Evolutionary conservation across 2,113 vertebrate species (phyloP).

Genomic region (Sterrhoptilus dennistouni): DNA sequence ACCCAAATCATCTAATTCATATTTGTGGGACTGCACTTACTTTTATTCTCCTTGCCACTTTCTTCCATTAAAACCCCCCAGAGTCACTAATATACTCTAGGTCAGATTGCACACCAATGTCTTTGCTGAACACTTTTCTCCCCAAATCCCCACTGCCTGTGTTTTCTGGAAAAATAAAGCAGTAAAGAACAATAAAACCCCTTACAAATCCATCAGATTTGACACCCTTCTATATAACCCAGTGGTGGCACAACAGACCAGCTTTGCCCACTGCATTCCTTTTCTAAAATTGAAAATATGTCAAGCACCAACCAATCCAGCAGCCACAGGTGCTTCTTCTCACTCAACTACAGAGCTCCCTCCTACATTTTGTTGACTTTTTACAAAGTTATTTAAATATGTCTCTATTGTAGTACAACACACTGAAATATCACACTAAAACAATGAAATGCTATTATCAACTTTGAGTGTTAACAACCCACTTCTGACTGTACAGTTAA

Average conservation of each 20-base stretch:
- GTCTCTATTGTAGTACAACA: background rate
- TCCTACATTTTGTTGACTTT: background rate
- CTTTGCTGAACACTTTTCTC: background rate
- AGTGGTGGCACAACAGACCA: background rate
- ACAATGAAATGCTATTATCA: background rate
- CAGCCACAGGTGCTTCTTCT: background rate
- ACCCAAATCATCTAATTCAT: background rate
- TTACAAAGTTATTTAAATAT: background rate
- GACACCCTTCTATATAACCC: background rate
- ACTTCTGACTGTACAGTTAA: background rate
- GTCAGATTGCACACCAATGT: background rate
- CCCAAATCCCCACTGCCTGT: background rate
- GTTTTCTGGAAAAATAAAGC: conserved; percentile 46
- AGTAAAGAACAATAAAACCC: background rate
- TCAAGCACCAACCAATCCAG: background rate
- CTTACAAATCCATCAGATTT: background rate
- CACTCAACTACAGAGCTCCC: background rate
- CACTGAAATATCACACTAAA: background rate
- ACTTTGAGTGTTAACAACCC: background rate
- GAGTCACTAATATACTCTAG: background rate
- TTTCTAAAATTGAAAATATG: background rate
- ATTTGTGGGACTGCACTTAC: background rate
- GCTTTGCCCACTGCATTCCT: background rate
- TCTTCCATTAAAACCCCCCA: background rate
- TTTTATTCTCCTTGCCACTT: background rate